Conservation (phyloP, 2,888 invertebrate genomes). For the Cataglyphis albicans region DNA sequence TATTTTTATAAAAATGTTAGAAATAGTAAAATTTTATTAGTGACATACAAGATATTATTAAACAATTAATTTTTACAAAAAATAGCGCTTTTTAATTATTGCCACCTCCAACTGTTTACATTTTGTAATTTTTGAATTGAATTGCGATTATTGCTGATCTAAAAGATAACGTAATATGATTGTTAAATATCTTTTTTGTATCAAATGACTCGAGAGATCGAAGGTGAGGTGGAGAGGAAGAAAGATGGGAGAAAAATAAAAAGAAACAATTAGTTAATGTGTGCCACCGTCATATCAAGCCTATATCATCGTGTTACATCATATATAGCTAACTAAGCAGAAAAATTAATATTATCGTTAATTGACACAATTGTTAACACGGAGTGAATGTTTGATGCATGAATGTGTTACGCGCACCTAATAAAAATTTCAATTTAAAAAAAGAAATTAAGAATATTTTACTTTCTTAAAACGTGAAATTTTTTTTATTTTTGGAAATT, state of each 20-base stretch:
- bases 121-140: slow-evolving; percentile 13
- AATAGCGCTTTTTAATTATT: not conserved
- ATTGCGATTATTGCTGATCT: not conserved
- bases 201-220: slow-evolving; percentile 39
- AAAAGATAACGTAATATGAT: not conserved
- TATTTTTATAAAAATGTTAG: slow-evolving; percentile 37
- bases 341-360: slow-evolving; percentile 80
- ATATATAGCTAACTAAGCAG: slow-evolving; percentile 75
- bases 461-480: slow-evolving; percentile 19
- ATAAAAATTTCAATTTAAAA: not conserved
- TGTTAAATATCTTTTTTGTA: slow-evolving; percentile 15
- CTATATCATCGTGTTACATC: slow-evolving; percentile 85
- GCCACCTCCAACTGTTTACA: not conserved
- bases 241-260: slow-evolving; percentile 51
- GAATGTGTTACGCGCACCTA: slow-evolving; percentile 53
- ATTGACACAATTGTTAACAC: slow-evolving; percentile 81
- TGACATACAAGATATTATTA: not conserved
- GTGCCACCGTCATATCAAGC: slow-evolving; percentile 85
- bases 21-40: slow-evolving; percentile 15
- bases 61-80: not conserved
- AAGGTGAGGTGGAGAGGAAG: slow-evolving; percentile 30
- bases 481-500: slow-evolving; percentile 22
- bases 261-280: slow-evolving; percentile 75
- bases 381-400: slow-evolving; percentile 72
- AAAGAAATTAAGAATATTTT: not conserved